Evolutionary conservation across 2,888 invertebrate species (phyloP).

Genomic region (Chirona hameri): DNA sequence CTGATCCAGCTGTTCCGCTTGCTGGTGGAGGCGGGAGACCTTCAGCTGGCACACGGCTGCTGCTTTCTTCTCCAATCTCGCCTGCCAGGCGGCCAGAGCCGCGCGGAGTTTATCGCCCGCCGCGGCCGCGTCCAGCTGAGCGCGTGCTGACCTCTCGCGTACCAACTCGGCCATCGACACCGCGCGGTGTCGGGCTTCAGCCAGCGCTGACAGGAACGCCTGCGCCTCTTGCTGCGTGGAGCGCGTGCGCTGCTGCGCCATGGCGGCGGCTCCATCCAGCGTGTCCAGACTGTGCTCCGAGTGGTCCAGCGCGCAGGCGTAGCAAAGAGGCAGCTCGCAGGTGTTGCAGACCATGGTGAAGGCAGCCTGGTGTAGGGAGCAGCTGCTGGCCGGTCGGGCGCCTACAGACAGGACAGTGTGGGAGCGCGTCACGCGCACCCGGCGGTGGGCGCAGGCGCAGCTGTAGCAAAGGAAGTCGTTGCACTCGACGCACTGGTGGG

Average conservation of each 20-base stretch:
- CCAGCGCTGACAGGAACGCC: conserved; percentile 24
- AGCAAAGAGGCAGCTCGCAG: conserved; percentile 26
- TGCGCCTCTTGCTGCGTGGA: conserved; percentile 9
- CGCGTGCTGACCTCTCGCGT: conserved; percentile 22
- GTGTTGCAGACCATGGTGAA: conserved; percentile 29
- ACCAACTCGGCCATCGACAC: neutral
- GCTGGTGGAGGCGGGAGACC: conserved; percentile 2
- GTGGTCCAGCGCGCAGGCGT: conserved; percentile 27
- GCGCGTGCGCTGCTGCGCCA: neutral
- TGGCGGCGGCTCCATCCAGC: conserved; percentile 1
- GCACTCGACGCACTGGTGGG: conserved; percentile 23
- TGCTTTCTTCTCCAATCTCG: conserved; percentile 5
- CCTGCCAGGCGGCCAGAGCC: conserved; percentile 3
- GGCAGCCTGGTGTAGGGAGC: neutral
- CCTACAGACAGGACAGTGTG: neutral
- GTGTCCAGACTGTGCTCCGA: conserved; percentile 26
- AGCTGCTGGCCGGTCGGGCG: neutral
- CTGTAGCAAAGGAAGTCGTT: conserved; percentile 8
- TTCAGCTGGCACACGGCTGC: conserved; percentile 14
- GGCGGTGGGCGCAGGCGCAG: conserved; percentile 8
- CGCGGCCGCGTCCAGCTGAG: conserved; percentile 23
- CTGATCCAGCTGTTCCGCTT: neutral
- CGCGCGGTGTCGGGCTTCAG: neutral
- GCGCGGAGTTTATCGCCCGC: conserved; percentile 5
- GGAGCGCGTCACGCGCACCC: neutral